phyloP scores from a whole-genome alignment of 2,797 vertebrate species.

The Simalia tracyae region DNA sequence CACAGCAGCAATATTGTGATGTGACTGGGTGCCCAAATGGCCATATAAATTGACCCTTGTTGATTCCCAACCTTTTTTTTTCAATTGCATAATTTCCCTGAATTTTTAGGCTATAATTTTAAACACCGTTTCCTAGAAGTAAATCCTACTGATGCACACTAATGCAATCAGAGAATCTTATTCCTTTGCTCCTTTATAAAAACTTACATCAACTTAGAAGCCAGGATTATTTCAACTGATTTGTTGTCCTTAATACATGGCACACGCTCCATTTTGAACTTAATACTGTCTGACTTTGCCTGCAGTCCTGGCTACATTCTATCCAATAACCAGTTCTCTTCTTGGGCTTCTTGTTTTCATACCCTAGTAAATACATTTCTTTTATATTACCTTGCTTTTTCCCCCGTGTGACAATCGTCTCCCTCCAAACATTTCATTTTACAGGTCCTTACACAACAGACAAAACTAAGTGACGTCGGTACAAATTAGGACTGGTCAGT shows the following conservation, averaged over 20 bases:
- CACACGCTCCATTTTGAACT: conserved; percentile 15
- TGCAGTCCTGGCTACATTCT: conserved; percentile 9
- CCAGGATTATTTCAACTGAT: not conserved
- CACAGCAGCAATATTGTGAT: not conserved
- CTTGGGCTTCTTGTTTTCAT: not conserved
- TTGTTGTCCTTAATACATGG: not conserved
- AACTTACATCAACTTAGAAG: not conserved
- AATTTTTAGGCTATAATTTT: not conserved
- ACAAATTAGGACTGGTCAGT: conserved; percentile 4
- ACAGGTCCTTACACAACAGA: conserved; percentile 3
- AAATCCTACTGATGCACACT: not conserved
- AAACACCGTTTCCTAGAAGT: not conserved
- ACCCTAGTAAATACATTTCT: not conserved
- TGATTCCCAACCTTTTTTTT: not conserved
- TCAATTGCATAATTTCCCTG: not conserved
- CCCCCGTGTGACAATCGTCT: not conserved
- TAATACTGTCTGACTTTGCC: conserved; percentile 26
- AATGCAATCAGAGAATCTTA: not conserved
- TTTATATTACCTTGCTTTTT: not conserved
- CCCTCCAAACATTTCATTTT: not conserved
- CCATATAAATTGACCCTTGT: not conserved
- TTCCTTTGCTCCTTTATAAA: not conserved
- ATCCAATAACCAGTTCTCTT: not conserved
- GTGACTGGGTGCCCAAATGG: not conserved
- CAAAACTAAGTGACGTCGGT: not conserved